phyloP scores from a whole-genome alignment of 2,888 invertebrate genomes.

The Stegana nigrithorax region DNA sequence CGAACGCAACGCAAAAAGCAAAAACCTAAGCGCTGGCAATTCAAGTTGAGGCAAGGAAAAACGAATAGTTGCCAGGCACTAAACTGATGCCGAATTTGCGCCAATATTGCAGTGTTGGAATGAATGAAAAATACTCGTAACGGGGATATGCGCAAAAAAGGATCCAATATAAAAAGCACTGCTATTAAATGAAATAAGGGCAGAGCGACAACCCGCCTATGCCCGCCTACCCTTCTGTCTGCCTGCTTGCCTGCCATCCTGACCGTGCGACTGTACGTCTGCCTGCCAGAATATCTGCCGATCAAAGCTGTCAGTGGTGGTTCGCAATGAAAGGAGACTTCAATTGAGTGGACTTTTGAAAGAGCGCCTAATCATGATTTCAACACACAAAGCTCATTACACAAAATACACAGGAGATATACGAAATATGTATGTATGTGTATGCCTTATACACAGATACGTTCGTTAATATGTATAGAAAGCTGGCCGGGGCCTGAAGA shows the following conservation, averaged over 20 bases:
- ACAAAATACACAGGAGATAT: constrained; percentile 13
- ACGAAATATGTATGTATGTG: neutral
- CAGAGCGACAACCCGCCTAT: neutral
- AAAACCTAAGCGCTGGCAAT: neutral
- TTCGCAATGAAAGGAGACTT: neutral
- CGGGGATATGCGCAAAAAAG: neutral
- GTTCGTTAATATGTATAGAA: too few species aligned
- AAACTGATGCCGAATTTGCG: neutral
- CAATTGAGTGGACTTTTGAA: constrained; percentile 5
- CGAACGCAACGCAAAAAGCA: too few species aligned
- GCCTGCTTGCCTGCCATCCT: too few species aligned
- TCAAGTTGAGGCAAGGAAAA: neutral
- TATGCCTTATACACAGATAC: too few species aligned
- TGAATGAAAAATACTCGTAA: neutral
- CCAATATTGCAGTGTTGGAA: neutral
- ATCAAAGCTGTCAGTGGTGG: neutral
- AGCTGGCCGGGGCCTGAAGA: neutral
- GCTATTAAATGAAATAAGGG: neutral
- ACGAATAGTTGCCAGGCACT: neutral
- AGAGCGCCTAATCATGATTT: constrained; percentile 13
- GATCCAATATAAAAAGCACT: neutral
- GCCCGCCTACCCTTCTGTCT: too few species aligned
- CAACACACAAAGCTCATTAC: constrained; percentile 17
- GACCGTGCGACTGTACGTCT: too few species aligned
- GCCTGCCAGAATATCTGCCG: neutral